phyloP scores from a whole-genome alignment of 2,113 vertebrate species.

The Elaphurus davidianus region DNA sequence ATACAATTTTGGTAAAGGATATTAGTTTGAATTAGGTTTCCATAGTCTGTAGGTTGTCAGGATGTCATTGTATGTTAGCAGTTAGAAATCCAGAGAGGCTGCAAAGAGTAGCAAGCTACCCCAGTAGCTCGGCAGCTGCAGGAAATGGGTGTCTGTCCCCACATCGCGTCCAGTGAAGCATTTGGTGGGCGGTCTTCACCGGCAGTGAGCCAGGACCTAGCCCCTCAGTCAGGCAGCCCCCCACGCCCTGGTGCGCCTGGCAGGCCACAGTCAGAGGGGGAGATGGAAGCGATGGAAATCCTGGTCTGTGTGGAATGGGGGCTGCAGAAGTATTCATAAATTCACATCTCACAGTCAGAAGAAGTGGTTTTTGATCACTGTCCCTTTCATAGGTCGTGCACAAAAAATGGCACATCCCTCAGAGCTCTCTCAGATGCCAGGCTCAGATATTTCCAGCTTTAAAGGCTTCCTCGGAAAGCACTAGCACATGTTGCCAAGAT shows the following conservation, averaged over 20 bases:
- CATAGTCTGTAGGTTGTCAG: too few species aligned
- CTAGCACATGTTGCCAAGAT: accelerated
- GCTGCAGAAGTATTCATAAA: background rate
- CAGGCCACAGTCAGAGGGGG: background rate
- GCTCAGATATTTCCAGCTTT: background rate
- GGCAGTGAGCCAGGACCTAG: background rate
- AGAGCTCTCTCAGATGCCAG: background rate
- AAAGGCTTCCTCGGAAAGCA: background rate
- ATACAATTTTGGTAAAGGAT: accelerated
- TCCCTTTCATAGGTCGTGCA: background rate
- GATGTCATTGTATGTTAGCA: background rate
- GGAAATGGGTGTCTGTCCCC: accelerated
- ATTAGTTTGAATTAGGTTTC: background rate
- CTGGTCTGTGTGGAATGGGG: background rate
- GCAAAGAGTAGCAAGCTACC: accelerated
- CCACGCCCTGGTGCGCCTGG: accelerated
- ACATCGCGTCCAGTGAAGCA: accelerated
- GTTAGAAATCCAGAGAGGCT: accelerated
- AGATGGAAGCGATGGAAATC: accelerated
- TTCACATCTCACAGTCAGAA: accelerated
- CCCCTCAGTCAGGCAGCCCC: too few species aligned
- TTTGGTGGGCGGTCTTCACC: accelerated
- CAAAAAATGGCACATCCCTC: background rate
- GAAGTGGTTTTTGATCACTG: too few species aligned
- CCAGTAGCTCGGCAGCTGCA: accelerated